A percentile compares a stretch with the other conserved stretches of the same genome.
Conservation (phyloP, 2,797 vertebrate species). For the Gephyroberyx darwinii region DNA sequence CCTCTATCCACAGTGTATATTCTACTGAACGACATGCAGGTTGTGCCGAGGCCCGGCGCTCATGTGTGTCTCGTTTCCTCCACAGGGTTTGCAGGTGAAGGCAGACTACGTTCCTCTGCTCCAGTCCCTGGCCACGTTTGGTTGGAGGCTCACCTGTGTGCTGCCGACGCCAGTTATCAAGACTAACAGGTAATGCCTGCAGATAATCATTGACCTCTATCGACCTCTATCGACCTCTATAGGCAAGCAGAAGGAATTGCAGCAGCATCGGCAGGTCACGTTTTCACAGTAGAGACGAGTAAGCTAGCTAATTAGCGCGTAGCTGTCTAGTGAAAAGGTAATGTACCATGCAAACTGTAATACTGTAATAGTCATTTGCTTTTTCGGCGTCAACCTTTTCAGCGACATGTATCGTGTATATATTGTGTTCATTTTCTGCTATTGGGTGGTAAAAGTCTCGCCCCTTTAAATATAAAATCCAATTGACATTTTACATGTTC, state of each 20-base stretch:
- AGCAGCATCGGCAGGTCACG: not conserved
- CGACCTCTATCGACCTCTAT: constrained; percentile 39
- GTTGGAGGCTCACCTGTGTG: constrained; percentile 97
- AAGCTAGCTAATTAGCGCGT: no score
- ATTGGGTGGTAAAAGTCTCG: no score
- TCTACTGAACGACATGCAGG: not conserved
- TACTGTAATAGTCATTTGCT: no score
- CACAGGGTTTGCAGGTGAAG: constrained; percentile 91
- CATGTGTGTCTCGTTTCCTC: constrained; percentile 39
- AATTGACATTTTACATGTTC: no score
- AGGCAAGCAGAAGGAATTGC: constrained; percentile 24
- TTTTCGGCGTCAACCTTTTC: no score
- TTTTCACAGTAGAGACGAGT: no score
- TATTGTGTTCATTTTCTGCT: no score
- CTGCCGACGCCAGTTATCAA: constrained; percentile 93
- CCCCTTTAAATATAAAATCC: no score
- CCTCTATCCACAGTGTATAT: no score
- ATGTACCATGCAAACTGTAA: no score
- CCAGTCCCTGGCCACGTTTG: constrained; percentile 91
- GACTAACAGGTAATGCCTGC: constrained; percentile 88
- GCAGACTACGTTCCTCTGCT: constrained; percentile 95
- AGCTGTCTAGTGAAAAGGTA: no score
- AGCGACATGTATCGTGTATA: no score
- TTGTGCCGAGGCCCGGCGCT: constrained; percentile 1
- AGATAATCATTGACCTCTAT: constrained; percentile 16